Percentiles rank a stretch among this genome's conserved stretches.
phyloP scores from a whole-genome alignment of 2,797 vertebrate species.

The Chaetophractus vellerosus region DNA sequence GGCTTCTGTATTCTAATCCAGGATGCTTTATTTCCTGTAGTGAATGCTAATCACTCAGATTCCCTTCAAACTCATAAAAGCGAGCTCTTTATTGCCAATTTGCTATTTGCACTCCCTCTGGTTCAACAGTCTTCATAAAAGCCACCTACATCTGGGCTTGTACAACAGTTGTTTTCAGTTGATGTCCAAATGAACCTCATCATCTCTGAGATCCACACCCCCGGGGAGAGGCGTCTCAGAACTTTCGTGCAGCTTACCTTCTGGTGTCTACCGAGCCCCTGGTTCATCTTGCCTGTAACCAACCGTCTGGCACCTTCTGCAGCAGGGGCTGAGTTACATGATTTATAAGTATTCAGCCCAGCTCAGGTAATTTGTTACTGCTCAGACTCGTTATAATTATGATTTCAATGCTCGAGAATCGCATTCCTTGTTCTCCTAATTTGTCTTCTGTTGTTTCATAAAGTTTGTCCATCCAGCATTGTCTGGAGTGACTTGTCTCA shows the following conservation, averaged over 20 bases:
- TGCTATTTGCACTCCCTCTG: constrained; percentile 3
- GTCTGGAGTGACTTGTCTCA: not conserved
- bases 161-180: constrained; percentile 6
- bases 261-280: not conserved
- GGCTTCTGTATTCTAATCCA: not conserved
- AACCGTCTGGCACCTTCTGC: not conserved
- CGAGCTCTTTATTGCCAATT: not conserved
- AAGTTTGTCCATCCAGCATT: not conserved
- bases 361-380: not conserved
- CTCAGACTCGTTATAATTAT: not conserved
- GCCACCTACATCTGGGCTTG: not conserved
- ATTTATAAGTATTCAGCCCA: not conserved
- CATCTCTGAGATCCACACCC: not conserved
- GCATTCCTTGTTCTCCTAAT: not conserved
- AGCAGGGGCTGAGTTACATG: not conserved
- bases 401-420: not conserved
- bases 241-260: not conserved
- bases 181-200: not conserved
- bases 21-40: not conserved
- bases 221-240: not conserved
- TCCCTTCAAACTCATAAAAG: constrained; percentile 19
- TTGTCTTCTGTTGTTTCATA: not conserved
- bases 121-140: constrained; percentile 22
- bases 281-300: not conserved
- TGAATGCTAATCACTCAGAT: not conserved